Conservation (phyloP, 2,113 vertebrate genomes). For the Setophaga petechia region DNA sequence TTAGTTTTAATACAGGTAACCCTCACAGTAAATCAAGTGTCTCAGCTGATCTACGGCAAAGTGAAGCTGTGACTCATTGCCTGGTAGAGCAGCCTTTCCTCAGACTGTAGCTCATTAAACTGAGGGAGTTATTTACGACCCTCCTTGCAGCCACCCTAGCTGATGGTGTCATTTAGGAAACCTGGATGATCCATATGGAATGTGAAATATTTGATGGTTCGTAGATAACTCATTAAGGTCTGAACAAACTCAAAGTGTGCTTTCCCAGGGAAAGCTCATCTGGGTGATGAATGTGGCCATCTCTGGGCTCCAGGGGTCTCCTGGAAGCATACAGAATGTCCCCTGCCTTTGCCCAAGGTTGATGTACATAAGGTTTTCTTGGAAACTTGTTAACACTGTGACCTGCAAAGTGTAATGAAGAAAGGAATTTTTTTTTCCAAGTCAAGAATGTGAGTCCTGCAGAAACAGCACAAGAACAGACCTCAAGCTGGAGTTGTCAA, state of each 20-base stretch:
- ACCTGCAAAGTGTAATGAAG: background rate
- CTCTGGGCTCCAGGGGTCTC: background rate
- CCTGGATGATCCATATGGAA: background rate
- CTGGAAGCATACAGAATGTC: background rate
- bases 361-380: background rate
- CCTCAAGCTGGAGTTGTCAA: background rate
- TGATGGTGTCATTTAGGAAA: slow-evolving; percentile 2
- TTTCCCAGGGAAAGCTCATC: background rate
- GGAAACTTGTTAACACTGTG: background rate
- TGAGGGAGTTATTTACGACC: background rate
- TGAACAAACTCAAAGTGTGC: background rate
- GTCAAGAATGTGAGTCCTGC: background rate
- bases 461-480: background rate
- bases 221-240: background rate
- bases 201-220: background rate
- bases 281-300: background rate
- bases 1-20: slow-evolving; percentile 24
- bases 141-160: background rate
- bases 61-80: slow-evolving; percentile 40
- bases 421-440: background rate
- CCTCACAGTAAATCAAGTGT: slow-evolving; percentile 31
- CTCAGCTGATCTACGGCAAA: background rate
- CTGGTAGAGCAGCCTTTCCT: background rate
- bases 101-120: background rate
- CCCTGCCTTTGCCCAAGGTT: background rate